Base-by-base conservation (phyloP, 2,797 vertebrate genomes). In the Taenioides sp. region DNA sequence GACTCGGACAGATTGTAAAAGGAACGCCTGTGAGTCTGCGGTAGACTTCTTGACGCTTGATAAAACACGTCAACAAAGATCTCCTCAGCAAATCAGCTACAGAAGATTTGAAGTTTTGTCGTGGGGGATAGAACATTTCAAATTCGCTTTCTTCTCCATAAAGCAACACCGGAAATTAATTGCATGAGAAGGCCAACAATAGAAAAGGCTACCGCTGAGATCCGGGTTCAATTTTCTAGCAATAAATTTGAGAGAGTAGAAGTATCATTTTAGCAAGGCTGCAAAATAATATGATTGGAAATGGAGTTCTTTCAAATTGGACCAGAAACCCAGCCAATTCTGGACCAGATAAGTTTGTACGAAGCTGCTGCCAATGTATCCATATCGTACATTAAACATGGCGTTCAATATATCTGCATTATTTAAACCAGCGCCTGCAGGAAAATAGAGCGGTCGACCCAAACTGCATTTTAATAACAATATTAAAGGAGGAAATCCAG, bases 341-440 rank as follows among this genome's bases (percentile, higher is more conserved):
- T 79, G 79, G 75, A 77, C 72, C 28, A 81, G 74, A 80, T 71
- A 58, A 81, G 64, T 71, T 77, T 75, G 74, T 73, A 70, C 66
- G 67, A 83, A 68, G 59, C 62, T 7, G 34, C 69, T 83, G 74
- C 78, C 76, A 78, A 86, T 78, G 79, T 76, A 89, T 87, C 85
- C 81, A 82, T 72, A 83, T 82, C 71, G 81, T 85, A 76, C 82
- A 89, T 86, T 82, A 86, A 86, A 82, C 86, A 85, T 82, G 69
- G 57, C 74, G 81, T 84, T 87, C 75, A 73, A 47, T 80, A 73
- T 75, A 81, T 74, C 74, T 81, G 57, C 73, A 82, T 87, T 83
- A 86, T 85, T 88, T 78, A 87, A 84, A 86, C 63, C 63, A 73
- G 16, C 52, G 74, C 67, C 55, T 61, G 52, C 67, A 77, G 75